Conservation (phyloP, 2,113 vertebrate genomes). For the Mustela lutreola region DNA sequence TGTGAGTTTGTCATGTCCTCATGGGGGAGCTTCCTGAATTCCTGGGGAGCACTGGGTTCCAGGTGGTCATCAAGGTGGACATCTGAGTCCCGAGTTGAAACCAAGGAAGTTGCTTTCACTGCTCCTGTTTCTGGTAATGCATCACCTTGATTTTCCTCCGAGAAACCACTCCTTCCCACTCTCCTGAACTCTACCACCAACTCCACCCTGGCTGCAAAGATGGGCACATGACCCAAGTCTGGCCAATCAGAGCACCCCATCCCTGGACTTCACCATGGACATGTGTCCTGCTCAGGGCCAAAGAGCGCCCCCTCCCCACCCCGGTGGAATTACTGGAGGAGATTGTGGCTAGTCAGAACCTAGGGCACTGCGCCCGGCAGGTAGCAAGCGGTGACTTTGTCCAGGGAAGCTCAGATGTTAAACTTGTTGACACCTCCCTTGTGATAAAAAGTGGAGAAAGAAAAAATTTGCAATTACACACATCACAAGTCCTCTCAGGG, state of each 20-base stretch:
- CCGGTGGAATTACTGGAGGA: background rate
- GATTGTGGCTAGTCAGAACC: background rate
- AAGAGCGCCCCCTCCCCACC: too few species aligned
- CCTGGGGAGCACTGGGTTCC: background rate
- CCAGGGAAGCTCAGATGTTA: background rate
- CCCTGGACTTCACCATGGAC: background rate
- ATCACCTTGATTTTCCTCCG: background rate
- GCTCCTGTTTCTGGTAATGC: background rate
- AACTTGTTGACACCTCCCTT: background rate
- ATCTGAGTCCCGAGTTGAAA: background rate
- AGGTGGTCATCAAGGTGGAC: background rate
- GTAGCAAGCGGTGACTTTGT: background rate
- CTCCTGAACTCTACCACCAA: background rate
- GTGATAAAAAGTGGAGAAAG: background rate
- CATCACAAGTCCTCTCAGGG: background rate
- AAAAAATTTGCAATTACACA: background rate
- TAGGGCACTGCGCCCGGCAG: fast-evolving
- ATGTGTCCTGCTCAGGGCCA: background rate
- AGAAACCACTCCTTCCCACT: background rate
- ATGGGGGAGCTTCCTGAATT: background rate
- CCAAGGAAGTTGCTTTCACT: background rate
- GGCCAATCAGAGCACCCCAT: background rate
- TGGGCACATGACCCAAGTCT: background rate
- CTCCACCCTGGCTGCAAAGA: background rate
- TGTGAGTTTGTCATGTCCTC: background rate